phyloP scores from a whole-genome alignment of 2,888 invertebrate genomes.

The Hirtodrosophila duncani region DNA sequence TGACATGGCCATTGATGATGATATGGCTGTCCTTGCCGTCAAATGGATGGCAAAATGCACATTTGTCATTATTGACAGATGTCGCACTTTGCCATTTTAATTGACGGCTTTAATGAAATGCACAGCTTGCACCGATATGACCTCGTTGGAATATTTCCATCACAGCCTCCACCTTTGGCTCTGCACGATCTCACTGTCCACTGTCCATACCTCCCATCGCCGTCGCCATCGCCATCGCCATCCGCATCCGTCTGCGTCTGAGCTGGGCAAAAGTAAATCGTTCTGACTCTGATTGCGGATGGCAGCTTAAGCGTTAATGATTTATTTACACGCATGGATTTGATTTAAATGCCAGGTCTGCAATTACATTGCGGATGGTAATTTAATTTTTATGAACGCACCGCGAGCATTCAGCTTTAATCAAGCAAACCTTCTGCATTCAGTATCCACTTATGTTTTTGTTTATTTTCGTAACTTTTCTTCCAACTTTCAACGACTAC shows the following conservation, averaged over 20 bases:
- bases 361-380: neutral
- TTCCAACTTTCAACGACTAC: constrained; percentile 48
- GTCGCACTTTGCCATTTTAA: constrained; percentile 70
- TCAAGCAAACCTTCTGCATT: too few relatives aligned
- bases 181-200: too few relatives aligned
- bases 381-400: constrained; percentile 9
- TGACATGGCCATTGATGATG: constrained; percentile 18
- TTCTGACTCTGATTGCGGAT: constrained; percentile 51
- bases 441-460: constrained; percentile 9
- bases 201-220: neutral
- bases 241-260: neutral
- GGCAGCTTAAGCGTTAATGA: constrained; percentile 66
- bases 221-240: constrained; percentile 16
- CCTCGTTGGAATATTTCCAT: too few relatives aligned
- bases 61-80: constrained; percentile 73
- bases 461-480: constrained; percentile 21
- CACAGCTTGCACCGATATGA: constrained; percentile 41
- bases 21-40: constrained; percentile 1
- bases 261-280: constrained; percentile 46
- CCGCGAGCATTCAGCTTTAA: constrained; percentile 3
- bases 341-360: constrained; percentile 50
- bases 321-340: constrained; percentile 60
- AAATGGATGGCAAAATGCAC: constrained; percentile 64
- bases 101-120: constrained; percentile 69
- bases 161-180: too few relatives aligned